Conservation (phyloP, 1,140 invertebrate species). For the Homalodisca vitripennis region DNA sequence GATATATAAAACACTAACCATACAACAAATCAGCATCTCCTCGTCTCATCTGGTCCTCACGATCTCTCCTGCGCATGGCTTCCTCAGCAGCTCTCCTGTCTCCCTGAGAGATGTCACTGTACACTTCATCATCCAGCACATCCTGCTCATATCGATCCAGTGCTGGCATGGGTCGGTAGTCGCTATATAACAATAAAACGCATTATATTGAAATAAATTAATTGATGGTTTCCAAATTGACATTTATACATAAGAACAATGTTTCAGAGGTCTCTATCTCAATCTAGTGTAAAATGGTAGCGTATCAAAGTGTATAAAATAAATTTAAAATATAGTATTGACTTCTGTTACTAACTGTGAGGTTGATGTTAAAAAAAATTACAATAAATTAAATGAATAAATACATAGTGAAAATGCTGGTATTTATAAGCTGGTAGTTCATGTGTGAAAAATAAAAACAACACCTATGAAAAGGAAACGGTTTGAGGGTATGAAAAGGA, state of each 20-base stretch:
- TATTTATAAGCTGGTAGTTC: too few species aligned
- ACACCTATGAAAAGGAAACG: too few species aligned
- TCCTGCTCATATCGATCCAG: slow-evolving; percentile 90
- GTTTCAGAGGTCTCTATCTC: neutral
- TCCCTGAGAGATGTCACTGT: slow-evolving; percentile 80
- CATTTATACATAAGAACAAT: slow-evolving; percentile 24
- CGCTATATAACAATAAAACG: slow-evolving; percentile 64
- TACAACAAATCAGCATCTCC: slow-evolving; percentile 80
- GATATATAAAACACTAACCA: too few species aligned
- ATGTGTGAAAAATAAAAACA: too few species aligned
- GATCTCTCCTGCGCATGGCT: slow-evolving; percentile 81
- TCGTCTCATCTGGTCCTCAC: slow-evolving; percentile 66
- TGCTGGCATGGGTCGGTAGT: slow-evolving; percentile 95
- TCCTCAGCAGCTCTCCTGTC: slow-evolving; percentile 87
- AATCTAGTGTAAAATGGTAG: slow-evolving; percentile 17
- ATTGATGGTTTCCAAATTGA: neutral
- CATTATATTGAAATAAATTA: too few species aligned
- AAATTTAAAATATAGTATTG: too few species aligned
- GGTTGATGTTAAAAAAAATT: too few species aligned
- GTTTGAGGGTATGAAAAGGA: too few species aligned
- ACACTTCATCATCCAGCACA: slow-evolving; percentile 87
- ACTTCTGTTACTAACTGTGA: too few species aligned
- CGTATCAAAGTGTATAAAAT: neutral
- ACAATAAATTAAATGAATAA: too few species aligned
- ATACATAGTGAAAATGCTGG: too few species aligned